Conservation (phyloP, 1,140 invertebrate species). For the Panulirus ornatus region DNA sequence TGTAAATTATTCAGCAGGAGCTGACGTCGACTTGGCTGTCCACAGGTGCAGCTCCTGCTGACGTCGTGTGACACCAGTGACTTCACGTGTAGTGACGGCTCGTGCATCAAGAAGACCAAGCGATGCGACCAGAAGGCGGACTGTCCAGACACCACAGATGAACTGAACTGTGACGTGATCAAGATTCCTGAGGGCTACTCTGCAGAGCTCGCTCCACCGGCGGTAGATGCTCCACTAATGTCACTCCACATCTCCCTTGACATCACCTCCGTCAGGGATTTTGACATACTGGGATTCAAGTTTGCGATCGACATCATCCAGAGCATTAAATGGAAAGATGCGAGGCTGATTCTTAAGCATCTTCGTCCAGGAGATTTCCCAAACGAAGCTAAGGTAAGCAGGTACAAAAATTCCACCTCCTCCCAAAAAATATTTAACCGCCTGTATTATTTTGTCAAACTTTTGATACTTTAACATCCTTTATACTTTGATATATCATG, state of each 20-base stretch:
- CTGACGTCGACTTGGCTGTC: too few species aligned
- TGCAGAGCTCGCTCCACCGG: neutral
- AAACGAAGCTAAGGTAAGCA: constrained; percentile 35
- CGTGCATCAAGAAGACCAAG: neutral
- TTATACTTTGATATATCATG: too few species aligned
- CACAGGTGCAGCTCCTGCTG: constrained; percentile 23
- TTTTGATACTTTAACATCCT: too few species aligned
- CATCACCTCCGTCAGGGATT: constrained; percentile 48
- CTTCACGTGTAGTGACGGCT: constrained; percentile 33
- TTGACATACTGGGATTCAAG: constrained; percentile 44
- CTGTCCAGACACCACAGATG: constrained; percentile 58
- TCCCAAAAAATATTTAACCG: neutral
- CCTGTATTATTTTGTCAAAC: too few species aligned
- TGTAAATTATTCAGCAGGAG: too few species aligned
- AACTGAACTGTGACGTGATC: constrained; percentile 35
- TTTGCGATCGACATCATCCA: constrained; percentile 38
- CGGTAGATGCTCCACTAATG: neutral
- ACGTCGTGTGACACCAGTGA: neutral
- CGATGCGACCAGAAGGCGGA: constrained; percentile 17
- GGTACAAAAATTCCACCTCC: neutral
- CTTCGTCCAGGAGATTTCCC: constrained; percentile 2
- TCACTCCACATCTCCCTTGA: constrained; percentile 8
- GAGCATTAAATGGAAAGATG: constrained; percentile 42
- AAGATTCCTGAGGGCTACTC: neutral
- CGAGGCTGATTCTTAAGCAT: constrained; percentile 7